Evolutionary conservation across 1,140 invertebrate species (phyloP).

Genomic region (Sipha flava): DNA sequence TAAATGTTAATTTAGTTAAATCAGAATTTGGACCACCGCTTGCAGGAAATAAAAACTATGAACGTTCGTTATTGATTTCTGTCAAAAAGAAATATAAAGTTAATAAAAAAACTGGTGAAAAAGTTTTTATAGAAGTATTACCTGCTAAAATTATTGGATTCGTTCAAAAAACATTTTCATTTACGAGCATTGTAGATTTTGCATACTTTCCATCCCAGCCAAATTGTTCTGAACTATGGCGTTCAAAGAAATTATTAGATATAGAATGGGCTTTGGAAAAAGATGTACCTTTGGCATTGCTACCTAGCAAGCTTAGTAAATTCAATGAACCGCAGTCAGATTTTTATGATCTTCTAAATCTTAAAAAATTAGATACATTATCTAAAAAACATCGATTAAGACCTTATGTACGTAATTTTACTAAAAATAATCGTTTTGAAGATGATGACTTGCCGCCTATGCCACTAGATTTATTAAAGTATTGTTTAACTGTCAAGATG

Average conservation of each 20-base stretch:
- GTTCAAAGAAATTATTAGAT: neutral
- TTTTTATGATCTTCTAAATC: constrained; percentile 16
- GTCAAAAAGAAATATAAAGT: constrained; percentile 21
- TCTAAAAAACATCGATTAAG: constrained; percentile 14
- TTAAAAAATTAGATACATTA: constrained; percentile 17
- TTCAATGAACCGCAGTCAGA: constrained; percentile 18
- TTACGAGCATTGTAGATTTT: constrained; percentile 15
- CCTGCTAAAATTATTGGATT: neutral
- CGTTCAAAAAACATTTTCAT: constrained; percentile 10
- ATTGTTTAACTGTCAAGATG: constrained; percentile 22
- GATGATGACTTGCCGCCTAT: constrained; percentile 6
- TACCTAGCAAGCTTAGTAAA: constrained; percentile 9
- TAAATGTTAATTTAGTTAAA: constrained; percentile 6
- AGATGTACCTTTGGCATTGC: neutral
- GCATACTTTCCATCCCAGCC: neutral
- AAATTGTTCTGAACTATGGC: constrained; percentile 11
- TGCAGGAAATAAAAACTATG: neutral
- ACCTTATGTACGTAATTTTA: constrained; percentile 18
- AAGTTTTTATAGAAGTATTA: neutral
- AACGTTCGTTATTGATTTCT: neutral
- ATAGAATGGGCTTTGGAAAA: constrained; percentile 22
- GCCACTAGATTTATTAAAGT: constrained; percentile 18
- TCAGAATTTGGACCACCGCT: constrained; percentile 22
- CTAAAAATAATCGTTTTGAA: constrained; percentile 24
- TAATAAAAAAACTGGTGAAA: constrained; percentile 16